Evolutionary conservation across 2,888 invertebrate genomes (phyloP), one percentile per base, ranked within the genome.

Genomic region (Orchesella flavescens): DNA sequence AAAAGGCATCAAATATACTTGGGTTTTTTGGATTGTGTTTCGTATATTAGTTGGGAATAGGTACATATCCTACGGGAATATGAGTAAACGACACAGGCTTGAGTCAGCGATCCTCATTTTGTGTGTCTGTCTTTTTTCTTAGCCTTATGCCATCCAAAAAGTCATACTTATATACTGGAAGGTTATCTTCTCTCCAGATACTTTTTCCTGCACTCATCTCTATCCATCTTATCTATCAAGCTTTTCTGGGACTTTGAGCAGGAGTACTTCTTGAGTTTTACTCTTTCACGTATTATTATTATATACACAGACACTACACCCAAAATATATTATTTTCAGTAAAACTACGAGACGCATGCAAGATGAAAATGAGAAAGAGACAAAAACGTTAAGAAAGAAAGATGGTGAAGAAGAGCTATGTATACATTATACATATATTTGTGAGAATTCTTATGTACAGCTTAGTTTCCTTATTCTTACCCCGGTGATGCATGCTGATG

Each of bases 401-500:
- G 13, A n/a, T n/a, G n/a, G 34, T 34, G 34, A 34, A 34, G 7
- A 4, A 34, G 34, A n/a, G n/a, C n/a, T n/a, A n/a, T n/a, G n/a
- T n/a, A n/a, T n/a, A n/a, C n/a, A n/a, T 7, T 34, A 34, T 34
- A 34, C 7, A 7, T 34, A 34, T 34, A 34, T 34, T 34, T 34
- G 34, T 34, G 34, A n/a, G n/a, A 34, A 34, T 34, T 34, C 34
- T 34, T 34, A 34, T 34, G 34, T 34, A n/a, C n/a, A 34, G 34
- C 34, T 34, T 34, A 34, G 34, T 34, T 34, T n/a, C n/a, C n/a
- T n/a, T 34, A 34, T 2, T 34, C 86, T 87, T 83, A 88, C 88
- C 88, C 77, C 87, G 77, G 71, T 88, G 87, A 83, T 88, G 88
- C 71, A 86, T 84, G 68, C 80, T 86, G 85, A 88, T 88, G 85